phyloP scores from a whole-genome alignment of 1,140 invertebrate species.

The Drosophila ananassae region DNA sequence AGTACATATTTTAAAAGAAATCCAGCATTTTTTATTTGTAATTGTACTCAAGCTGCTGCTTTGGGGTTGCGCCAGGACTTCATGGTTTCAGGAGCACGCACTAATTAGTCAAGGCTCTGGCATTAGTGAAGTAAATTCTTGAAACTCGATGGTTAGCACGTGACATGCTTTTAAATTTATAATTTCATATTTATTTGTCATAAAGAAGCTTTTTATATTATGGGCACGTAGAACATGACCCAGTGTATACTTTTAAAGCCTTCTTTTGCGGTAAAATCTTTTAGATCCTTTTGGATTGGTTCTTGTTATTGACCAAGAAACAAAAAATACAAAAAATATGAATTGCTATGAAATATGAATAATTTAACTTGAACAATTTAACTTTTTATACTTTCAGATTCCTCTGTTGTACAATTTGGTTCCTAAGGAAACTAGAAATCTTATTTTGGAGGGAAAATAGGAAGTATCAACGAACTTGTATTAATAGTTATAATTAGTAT shows the following conservation, averaged over 20 bases:
- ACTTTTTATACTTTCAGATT: not conserved
- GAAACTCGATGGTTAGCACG: slow-evolving; percentile 37
- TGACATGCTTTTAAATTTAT: slow-evolving; percentile 51
- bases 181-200: slow-evolving; percentile 25
- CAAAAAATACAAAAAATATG: not conserved
- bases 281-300: slow-evolving; percentile 15
- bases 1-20: slow-evolving; percentile 11
- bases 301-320: not conserved
- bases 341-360: too few relatives aligned
- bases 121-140: slow-evolving; percentile 37
- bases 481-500: not conserved
- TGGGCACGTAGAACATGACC: slow-evolving; percentile 16
- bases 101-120: slow-evolving; percentile 72
- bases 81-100: slow-evolving; percentile 20
- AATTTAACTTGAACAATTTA: too few relatives aligned
- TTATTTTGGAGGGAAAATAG: not conserved
- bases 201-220: not conserved
- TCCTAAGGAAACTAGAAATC: not conserved
- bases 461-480: not conserved
- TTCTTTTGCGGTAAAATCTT: not conserved
- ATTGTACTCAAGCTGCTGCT: slow-evolving; percentile 26
- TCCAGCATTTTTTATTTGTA: slow-evolving; percentile 10
- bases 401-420: not conserved
- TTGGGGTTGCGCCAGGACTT: slow-evolving; percentile 19
- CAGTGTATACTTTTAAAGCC: not conserved